These are phyloP conservation scores for Elysia crispata DNA, from an alignment of 2,888 invertebrate genomes.

Conservation along the genomic window DNA sequence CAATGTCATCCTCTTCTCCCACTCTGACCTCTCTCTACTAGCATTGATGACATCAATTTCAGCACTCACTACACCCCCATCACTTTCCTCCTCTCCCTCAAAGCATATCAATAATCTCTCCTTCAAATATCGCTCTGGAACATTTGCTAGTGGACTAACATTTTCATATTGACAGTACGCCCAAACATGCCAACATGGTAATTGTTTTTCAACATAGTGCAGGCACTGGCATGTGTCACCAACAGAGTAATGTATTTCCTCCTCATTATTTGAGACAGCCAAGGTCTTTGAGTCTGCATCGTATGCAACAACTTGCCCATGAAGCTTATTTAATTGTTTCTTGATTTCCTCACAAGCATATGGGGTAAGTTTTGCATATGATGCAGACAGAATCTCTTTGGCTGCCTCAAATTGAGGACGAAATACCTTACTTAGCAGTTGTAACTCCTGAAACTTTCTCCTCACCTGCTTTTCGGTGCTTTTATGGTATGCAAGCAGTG, in stretches of 20 bases:
- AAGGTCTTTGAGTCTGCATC: not conserved
- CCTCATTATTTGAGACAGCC: not conserved
- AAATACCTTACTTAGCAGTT: not conserved
- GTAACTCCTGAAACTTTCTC: not conserved
- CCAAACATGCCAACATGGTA: not conserved
- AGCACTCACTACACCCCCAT: not conserved
- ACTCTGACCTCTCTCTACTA: not conserved
- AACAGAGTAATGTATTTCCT: not conserved
- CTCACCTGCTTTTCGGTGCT: not conserved
- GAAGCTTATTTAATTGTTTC: not conserved
- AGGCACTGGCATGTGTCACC: constrained; percentile 1
- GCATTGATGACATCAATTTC: not conserved
- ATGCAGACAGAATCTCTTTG: not conserved
- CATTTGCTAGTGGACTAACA: not conserved
- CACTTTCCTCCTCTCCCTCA: not conserved
- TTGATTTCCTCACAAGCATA: constrained; percentile 6
- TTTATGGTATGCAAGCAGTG: not conserved
- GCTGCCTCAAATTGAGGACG: constrained; percentile 4
- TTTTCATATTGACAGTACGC: not conserved
- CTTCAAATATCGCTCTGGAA: not conserved
- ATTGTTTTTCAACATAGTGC: not conserved
- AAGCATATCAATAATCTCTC: not conserved
- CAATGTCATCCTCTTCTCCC: not conserved
- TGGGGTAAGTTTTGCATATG: not conserved
- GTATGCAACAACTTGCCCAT: not conserved